A percentile compares a stretch with the other conserved stretches of the same genome.
phyloP scores from a whole-genome alignment of 2,888 invertebrate species.

The Acanthococcus lagerstroemiae region DNA sequence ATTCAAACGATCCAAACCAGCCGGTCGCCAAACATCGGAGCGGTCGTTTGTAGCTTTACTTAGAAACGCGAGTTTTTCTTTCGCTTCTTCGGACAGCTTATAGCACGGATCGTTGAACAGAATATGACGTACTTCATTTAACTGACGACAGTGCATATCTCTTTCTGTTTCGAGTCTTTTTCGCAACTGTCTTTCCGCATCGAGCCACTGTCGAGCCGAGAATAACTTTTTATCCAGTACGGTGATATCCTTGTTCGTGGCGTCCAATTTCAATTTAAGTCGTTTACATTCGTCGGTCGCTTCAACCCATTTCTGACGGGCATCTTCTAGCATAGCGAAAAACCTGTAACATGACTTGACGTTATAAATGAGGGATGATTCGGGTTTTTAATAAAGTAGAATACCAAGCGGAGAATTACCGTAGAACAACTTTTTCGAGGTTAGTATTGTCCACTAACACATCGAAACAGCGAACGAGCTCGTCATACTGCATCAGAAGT shows the following conservation, averaged over 20 bases:
- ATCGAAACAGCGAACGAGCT: neutral
- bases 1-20: conserved; percentile 37
- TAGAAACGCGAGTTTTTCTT: conserved; percentile 69
- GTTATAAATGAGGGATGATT: too few species aligned
- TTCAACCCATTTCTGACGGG: too few species aligned
- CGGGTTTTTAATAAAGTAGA: too few species aligned
- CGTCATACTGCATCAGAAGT: too few species aligned
- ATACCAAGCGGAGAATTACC: too few species aligned
- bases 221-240: conserved; percentile 9
- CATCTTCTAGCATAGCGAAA: too few species aligned
- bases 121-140: conserved; percentile 32
- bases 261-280: conserved; percentile 5
- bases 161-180: conserved; percentile 20
- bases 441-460: neutral
- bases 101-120: conserved; percentile 38
- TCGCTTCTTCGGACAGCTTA: conserved; percentile 65
- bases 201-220: conserved; percentile 27
- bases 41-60: conserved; percentile 42
- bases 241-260: conserved; percentile 20
- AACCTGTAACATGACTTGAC: too few species aligned
- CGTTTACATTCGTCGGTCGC: conserved; percentile 21
- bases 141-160: conserved; percentile 9
- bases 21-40: conserved; percentile 27
- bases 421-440: neutral
- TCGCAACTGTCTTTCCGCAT: conserved; percentile 15